These are phyloP conservation scores for Eubasilissa splendida DNA, from an alignment of 2,888 invertebrate genomes.

Conservation along the genomic window DNA sequence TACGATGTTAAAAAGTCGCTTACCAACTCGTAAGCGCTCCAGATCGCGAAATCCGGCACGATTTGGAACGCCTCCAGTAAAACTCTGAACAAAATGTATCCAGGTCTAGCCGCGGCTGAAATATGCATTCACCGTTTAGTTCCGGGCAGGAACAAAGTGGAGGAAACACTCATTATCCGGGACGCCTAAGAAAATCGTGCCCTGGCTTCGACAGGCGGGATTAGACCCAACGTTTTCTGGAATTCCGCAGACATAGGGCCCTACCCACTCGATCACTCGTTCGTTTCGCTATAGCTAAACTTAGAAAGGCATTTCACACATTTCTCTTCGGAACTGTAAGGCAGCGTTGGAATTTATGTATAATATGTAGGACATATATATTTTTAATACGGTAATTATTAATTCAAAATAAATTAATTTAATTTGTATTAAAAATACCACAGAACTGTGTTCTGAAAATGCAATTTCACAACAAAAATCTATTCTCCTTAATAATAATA, in stretches of 20 bases:
- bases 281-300: background rate
- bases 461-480: no score
- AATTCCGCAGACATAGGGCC: background rate
- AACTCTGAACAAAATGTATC: conserved; percentile 22
- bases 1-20: conserved; percentile 20
- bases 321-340: no score
- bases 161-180: conserved; percentile 17
- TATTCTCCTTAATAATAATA: no score
- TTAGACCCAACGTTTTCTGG: background rate
- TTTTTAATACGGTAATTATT: no score
- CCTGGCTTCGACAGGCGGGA: conserved; percentile 2
- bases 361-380: no score
- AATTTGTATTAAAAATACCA: no score
- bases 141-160: background rate
- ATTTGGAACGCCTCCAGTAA: conserved; percentile 28
- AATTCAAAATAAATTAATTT: no score
- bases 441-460: no score
- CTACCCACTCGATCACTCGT: background rate
- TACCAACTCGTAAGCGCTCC: conserved; percentile 11
- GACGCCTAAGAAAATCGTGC: background rate
- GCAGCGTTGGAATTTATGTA: no score
- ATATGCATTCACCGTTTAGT: conserved; percentile 30
- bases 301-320: background rate
- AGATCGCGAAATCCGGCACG: conserved; percentile 3
- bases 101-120: conserved; percentile 18